phyloP scores from a whole-genome alignment of 2,113 vertebrate species.

The Chaetodon trifascialis region DNA sequence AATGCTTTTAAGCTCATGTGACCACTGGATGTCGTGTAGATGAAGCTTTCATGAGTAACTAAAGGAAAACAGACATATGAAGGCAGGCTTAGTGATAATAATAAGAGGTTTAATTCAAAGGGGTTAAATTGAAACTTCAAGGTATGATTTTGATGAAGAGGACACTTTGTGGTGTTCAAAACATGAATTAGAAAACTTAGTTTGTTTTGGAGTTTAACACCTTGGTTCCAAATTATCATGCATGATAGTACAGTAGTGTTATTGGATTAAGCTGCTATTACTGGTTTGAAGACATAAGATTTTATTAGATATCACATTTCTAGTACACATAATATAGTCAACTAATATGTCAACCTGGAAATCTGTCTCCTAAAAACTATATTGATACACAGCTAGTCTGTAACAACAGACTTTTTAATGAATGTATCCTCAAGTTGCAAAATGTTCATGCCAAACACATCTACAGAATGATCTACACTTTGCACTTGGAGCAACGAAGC shows the following conservation, averaged over 20 bases:
- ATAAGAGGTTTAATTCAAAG: neutral
- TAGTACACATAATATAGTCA: neutral
- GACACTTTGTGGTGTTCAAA: neutral
- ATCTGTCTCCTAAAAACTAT: neutral
- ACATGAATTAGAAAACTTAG: neutral
- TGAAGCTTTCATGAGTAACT: neutral
- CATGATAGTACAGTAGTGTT: neutral
- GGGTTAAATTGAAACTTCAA: neutral
- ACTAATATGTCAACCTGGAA: neutral
- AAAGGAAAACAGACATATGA: neutral
- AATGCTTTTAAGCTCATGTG: constrained; percentile 41
- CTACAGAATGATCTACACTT: neutral
- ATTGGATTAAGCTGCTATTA: neutral
- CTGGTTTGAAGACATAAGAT: neutral
- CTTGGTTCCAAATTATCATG: neutral
- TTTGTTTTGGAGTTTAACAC: no score
- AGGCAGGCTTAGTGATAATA: neutral
- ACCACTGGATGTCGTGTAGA: neutral
- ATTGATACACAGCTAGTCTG: neutral
- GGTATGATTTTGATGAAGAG: neutral
- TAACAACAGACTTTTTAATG: neutral
- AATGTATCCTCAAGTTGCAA: neutral
- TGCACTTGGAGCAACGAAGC: neutral
- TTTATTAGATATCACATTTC: neutral
- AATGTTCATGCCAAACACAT: no score